Conservation (phyloP, 1,140 invertebrate genomes). For the Gonioctena quinquepunctata region DNA sequence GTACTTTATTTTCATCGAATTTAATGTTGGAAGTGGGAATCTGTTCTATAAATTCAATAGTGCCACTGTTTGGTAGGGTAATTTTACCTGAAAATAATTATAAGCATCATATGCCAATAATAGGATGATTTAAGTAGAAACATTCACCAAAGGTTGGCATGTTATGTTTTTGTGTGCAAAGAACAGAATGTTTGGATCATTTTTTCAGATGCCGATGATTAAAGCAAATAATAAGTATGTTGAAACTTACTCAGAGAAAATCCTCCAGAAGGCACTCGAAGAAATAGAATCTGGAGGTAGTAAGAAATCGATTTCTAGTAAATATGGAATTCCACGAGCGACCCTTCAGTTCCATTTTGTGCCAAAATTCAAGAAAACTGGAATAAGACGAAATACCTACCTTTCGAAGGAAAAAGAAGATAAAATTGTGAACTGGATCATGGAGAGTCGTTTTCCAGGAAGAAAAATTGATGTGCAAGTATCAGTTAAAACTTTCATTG, state of each 20-base stretch:
- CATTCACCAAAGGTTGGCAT: background rate
- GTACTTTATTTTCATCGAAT: background rate
- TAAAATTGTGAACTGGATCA: slow-evolving; percentile 24
- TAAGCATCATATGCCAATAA: background rate
- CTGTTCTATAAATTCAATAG: background rate
- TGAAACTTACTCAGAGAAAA: background rate
- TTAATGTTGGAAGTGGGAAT: background rate
- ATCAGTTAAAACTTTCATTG: slow-evolving; percentile 18
- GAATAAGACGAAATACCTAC: background rate
- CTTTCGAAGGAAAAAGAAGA: slow-evolving; percentile 18
- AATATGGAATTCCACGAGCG: background rate
- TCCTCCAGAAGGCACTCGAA: background rate
- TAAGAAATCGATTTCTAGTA: background rate
- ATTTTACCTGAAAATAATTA: background rate
- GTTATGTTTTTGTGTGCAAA: background rate
- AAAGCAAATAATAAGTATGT: background rate
- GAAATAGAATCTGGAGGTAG: background rate
- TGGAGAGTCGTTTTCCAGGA: slow-evolving; percentile 22
- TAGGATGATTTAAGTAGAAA: background rate
- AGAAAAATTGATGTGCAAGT: slow-evolving; percentile 25
- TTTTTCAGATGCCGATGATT: background rate
- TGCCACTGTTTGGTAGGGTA: background rate
- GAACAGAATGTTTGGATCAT: background rate
- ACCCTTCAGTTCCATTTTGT: background rate
- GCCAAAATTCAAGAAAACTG: background rate